These are phyloP conservation scores for Psettodes erumei DNA, from an alignment of 2,113 vertebrate species.

Conservation along the genomic window DNA sequence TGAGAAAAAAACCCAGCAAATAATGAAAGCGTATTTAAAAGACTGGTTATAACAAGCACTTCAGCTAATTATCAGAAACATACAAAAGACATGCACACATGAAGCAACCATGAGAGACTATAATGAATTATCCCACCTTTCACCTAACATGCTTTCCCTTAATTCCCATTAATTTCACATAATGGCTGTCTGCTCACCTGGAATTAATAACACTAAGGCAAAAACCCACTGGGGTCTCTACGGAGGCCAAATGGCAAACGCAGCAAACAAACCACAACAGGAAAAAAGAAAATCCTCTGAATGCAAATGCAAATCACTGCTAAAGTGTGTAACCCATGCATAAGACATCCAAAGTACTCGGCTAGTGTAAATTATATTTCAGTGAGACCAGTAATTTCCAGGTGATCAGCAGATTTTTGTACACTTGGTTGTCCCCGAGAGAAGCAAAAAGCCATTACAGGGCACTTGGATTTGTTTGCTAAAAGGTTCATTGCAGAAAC, in stretches of 20 bases:
- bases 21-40: conserved; percentile 27
- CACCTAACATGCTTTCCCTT: conserved; percentile 72
- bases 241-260: conserved; percentile 72
- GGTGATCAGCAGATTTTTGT: conserved; percentile 80
- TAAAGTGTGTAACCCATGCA: conserved; percentile 67
- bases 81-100: conserved; percentile 2
- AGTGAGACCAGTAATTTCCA: conserved; percentile 58
- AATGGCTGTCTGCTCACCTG: conserved; percentile 80
- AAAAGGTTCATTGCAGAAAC: conserved; percentile 63
- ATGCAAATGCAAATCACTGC: conserved; percentile 74
- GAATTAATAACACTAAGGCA: conserved; percentile 78
- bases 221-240: conserved; percentile 66
- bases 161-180: conserved; percentile 81
- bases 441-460: conserved; percentile 74
- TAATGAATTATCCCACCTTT: conserved; percentile 70
- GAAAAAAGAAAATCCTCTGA: conserved; percentile 37
- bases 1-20: background rate
- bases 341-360: conserved; percentile 61
- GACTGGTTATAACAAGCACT: conserved; percentile 16
- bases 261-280: conserved; percentile 71
- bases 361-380: conserved; percentile 65
- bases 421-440: conserved; percentile 67
- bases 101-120: conserved; percentile 40
- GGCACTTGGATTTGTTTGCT: conserved; percentile 67
- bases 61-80: conserved; percentile 10